Conservation (phyloP, 2,888 invertebrate genomes). For the Orchesella flavescens region DNA sequence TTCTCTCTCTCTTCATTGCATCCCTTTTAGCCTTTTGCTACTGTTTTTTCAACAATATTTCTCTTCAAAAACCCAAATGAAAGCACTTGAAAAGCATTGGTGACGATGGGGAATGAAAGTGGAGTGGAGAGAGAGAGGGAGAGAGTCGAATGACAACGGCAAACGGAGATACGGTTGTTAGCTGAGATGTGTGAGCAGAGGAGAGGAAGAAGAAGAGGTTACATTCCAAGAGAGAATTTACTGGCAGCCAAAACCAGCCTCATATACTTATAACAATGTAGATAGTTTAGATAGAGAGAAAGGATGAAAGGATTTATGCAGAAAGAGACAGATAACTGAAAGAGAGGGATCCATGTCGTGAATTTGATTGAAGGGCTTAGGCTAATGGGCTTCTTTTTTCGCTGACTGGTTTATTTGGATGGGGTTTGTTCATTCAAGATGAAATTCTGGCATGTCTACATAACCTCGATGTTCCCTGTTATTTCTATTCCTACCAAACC, state of each 20-base stretch:
- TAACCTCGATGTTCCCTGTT: not conserved
- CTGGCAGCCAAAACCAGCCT: too few relatives aligned
- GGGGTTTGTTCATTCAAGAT: conserved; percentile 7
- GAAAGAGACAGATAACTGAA: conserved; percentile 5
- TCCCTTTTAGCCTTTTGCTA: not conserved
- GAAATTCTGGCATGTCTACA: too few relatives aligned
- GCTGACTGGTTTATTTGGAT: conserved; percentile 36
- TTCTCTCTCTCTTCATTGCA: not conserved
- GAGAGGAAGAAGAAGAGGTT: not conserved
- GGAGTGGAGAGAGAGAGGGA: too few relatives aligned
- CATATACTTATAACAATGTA: too few relatives aligned
- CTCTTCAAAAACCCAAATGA: conserved; percentile 6
- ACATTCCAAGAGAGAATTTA: not conserved
- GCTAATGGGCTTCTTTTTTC: conserved; percentile 37
- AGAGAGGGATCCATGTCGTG: conserved; percentile 35
- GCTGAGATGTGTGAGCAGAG: not conserved
- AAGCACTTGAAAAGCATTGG: conserved; percentile 5
- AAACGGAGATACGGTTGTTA: too few relatives aligned
- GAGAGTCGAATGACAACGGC: too few relatives aligned
- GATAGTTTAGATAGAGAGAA: not conserved
- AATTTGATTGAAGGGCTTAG: conserved; percentile 56
- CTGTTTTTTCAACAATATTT: not conserved
- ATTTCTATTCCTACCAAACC: not conserved
- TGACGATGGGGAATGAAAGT: not conserved
- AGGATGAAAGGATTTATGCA: not conserved